Percentiles rank a stretch among this genome's conserved stretches.
Conservation (phyloP, 1,140 invertebrate genomes). For the Solen grandis region DNA sequence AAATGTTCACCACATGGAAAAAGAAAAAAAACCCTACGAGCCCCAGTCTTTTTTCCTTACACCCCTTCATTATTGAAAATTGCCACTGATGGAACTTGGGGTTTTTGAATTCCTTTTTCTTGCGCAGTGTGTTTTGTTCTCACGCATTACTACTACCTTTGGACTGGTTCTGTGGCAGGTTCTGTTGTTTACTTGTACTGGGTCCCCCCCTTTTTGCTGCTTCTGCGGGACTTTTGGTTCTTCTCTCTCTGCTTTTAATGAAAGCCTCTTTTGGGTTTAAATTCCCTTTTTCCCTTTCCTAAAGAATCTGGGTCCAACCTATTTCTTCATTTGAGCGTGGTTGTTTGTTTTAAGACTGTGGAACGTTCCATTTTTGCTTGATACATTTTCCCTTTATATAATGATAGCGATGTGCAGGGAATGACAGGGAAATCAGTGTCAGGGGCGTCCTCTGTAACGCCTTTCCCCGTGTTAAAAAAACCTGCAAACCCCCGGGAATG, state of each 20-base stretch:
- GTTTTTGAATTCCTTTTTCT: no score
- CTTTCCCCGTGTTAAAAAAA: slow-evolving; percentile 36
- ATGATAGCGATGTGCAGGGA: slow-evolving; percentile 21
- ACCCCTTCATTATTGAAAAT: slow-evolving; percentile 48
- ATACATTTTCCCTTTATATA: slow-evolving; percentile 15
- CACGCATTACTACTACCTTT: no score
- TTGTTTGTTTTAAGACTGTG: slow-evolving; percentile 35
- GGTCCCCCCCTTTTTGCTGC: no score
- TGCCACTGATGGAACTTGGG: slow-evolving; percentile 28
- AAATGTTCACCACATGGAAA: slow-evolving; percentile 46
- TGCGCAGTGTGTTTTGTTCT: no score
- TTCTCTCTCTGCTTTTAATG: no score
- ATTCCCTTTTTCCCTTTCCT: slow-evolving; percentile 37
- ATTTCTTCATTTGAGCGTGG: slow-evolving; percentile 20
- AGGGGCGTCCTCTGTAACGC: slow-evolving; percentile 40
- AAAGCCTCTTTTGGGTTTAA: no score
- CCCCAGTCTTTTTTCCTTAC: slow-evolving; percentile 41
- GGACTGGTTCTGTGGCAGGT: no score
- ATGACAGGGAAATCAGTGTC: slow-evolving; percentile 41
- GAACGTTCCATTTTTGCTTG: slow-evolving; percentile 34
- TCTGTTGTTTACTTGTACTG: no score
- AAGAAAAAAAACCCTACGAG: slow-evolving; percentile 36
- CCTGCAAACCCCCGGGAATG: slow-evolving; percentile 32
- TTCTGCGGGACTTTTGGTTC: no score
- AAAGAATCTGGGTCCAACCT: slow-evolving; percentile 42